Conservation (phyloP, 2,888 invertebrate species). For the Torymus tubicola region DNA sequence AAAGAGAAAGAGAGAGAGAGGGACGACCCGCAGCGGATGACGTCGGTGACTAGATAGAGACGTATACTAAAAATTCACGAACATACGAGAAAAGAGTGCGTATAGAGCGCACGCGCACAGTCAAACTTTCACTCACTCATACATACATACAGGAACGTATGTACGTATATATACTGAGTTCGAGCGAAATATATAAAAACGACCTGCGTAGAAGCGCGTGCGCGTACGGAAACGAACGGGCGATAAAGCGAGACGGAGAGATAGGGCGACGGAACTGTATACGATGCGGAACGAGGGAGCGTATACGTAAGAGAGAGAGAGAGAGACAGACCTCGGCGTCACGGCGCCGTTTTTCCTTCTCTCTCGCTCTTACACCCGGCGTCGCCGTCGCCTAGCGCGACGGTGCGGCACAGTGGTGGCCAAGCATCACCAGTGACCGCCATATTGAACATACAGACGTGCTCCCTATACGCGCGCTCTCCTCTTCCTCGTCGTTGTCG, state of each 20-base stretch:
- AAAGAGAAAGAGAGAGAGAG: no score
- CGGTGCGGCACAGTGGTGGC: constrained; percentile 68
- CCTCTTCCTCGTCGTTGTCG: constrained; percentile 39
- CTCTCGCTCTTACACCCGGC: constrained; percentile 53
- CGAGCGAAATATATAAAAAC: constrained; percentile 9
- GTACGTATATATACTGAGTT: background rate
- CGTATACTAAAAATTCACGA: constrained; percentile 19
- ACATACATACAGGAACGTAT: background rate
- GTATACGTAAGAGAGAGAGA: background rate
- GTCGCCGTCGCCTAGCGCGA: constrained; percentile 69
- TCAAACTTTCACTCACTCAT: background rate
- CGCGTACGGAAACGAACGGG: background rate
- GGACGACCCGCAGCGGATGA: background rate
- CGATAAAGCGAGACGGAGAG: background rate
- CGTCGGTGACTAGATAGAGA: constrained; percentile 11
- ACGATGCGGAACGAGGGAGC: background rate
- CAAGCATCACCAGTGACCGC: constrained; percentile 68
- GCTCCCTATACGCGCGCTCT: constrained; percentile 56
- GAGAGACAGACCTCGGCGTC: constrained; percentile 39
- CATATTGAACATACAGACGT: constrained; percentile 67
- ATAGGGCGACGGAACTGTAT: background rate
- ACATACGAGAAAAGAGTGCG: background rate
- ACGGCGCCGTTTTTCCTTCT: constrained; percentile 45
- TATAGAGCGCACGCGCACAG: background rate
- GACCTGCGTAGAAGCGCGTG: constrained; percentile 11